Evolutionary conservation across 1,140 invertebrate genomes (phyloP), one percentile per base, ranked within the genome.

Genomic region (Hypsibius dujardini): DNA sequence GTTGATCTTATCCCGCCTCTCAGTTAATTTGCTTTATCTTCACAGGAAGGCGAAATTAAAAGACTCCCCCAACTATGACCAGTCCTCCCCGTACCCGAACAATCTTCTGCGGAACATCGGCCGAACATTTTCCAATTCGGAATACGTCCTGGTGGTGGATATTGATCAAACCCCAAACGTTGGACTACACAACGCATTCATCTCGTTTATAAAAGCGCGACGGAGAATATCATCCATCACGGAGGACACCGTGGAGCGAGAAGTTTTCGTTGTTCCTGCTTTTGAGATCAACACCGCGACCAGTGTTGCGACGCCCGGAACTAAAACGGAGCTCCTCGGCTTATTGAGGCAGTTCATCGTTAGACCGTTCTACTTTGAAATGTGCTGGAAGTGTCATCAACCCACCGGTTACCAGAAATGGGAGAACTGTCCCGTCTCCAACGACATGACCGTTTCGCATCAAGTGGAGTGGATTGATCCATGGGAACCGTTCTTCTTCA

Each of bases 401-500:
- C 79, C 79, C 70, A 85, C 84, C 0, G 81, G 84, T 74, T 86
- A 85, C 74, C 80, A 84, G 67, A 76, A 77, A 1, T 86, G 85
- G 85, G 77, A 81, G 72, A 77, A 78, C 60, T 72, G 74, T 42
- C 60, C 74, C 60, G 14, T 46, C 46, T 75, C 50, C 56, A 70
- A 78, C 12, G 71, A 79, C 1, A 79, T 84, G 74, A 79, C 83
- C 73, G 78, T 83, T 1, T 76, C 80, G 46, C 81, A 79, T 73
- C 72, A 76, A n/a, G 75, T 80, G 1, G 73, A 77, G 14, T 83
- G 82, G 80, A 74, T 77, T 70, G 82, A 84, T 76, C 83, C 84
- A 0, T 86, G 83, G 83, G 85, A 86, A 75, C 85, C 85, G 1
- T 85, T 85, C 76, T 85, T 82, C 76, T 84, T 86, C 72, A 76